Conservation (phyloP, 2,888 invertebrate species). For the Lycia hirtaria region DNA sequence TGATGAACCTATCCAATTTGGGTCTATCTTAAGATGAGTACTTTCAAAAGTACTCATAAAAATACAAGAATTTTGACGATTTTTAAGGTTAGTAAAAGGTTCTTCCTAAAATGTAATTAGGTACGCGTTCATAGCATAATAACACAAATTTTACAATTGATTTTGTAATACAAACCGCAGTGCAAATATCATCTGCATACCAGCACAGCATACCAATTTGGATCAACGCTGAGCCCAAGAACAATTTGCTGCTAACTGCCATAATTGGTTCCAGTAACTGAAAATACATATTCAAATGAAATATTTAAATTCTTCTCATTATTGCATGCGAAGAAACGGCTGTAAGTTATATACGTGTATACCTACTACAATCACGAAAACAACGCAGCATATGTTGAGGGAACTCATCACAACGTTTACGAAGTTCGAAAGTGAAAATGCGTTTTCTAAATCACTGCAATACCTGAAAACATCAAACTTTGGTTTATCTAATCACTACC, state of each 20-base stretch:
- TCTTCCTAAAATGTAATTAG: no score
- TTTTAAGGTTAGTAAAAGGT: no score
- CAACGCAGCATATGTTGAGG: conserved; percentile 77
- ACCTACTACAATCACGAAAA: conserved; percentile 75
- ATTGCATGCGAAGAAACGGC: no score
- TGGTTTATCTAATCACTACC: no score
- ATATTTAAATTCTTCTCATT: no score
- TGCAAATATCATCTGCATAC: conserved; percentile 78
- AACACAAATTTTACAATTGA: not conserved
- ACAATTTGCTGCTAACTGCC: conserved; percentile 72
- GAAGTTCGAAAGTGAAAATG: conserved; percentile 70
- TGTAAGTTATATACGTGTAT: not conserved
- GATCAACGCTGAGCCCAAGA: conserved; percentile 70
- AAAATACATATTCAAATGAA: conserved; percentile 38
- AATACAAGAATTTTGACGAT: not conserved
- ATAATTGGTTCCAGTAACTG: conserved; percentile 75
- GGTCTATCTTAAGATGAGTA: not conserved
- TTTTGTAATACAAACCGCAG: conserved; percentile 58
- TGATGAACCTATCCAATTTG: no score
- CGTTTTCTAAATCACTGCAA: conserved; percentile 74
- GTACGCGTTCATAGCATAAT: no score
- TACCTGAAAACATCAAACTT: conserved; percentile 64
- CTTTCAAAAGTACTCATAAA: not conserved
- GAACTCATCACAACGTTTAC: conserved; percentile 77
- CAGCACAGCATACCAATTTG: conserved; percentile 79